Evolutionary conservation across 1,140 invertebrate genomes (phyloP), one percentile per base, ranked within the genome.

Genomic region (Rhyacophila brunnea): DNA sequence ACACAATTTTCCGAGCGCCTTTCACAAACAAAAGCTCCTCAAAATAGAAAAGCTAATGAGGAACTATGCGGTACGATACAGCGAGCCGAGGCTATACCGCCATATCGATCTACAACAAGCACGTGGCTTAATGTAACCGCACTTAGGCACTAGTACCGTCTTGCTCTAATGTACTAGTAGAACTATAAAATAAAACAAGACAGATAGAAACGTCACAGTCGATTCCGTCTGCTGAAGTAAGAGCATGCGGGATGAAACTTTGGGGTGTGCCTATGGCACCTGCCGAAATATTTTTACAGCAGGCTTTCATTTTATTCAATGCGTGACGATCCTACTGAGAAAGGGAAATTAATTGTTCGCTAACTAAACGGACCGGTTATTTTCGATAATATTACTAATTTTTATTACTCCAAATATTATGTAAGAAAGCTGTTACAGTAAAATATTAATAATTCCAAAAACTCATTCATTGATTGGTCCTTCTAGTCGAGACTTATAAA

Each of bases 41-140:
- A 36, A 52, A 40, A 19, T 35, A 13, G 48, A 43, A 52, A 52
- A 52, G 20, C 38, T 52, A 23, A 55, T 19, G 35, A 35, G 32
- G 28, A 20, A 35, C 14, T 23, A 23, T 54, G 44, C 50, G 13
- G 23, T 14, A 52, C 47, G 14, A 10, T 13, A 57, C 53, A 13
- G 42, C 53, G 60, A 57, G 60, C 43, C 53, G 60, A 57, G 60
- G 34, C 46, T 57, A 38, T 52, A 62, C 53, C 44, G 36, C 47
- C 60, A 62, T 62, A 62, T 62, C 60, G 60, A 62, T 62, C 54
- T 62, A 62, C 48, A 42, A 15, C 46, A 23, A 55, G 53, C 53
- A 57, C 60, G 60, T 48, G 54, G 54, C 45, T 23, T 15, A 19
- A 14, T 19, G 6, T n/a, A 35, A 48, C 46, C 40, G 44, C 18